phyloP scores from a whole-genome alignment of 2,797 vertebrate species.

The Busarellus nigricollis region DNA sequence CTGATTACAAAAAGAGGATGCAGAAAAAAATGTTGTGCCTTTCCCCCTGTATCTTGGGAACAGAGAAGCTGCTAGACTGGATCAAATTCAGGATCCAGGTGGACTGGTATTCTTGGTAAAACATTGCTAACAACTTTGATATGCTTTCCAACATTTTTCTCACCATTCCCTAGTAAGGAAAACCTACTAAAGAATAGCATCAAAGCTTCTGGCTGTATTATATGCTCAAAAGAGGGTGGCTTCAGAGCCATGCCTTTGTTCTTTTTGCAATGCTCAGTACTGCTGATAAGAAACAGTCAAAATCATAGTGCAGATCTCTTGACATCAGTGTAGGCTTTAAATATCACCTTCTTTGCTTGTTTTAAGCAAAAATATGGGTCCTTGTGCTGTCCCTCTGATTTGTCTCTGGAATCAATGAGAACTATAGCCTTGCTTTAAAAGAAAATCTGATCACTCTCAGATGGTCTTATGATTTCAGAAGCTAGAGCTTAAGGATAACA shows the following conservation, averaged over 20 bases:
- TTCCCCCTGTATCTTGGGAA: not conserved
- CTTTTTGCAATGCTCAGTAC: not conserved
- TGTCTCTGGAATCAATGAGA: not conserved
- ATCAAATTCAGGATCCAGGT: not conserved
- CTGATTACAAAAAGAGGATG: conserved; percentile 41
- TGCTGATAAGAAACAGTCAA: not conserved
- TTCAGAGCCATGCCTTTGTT: not conserved
- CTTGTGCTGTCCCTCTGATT: not conserved
- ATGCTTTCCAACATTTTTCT: not conserved
- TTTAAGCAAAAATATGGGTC: not conserved
- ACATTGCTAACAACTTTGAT: not conserved
- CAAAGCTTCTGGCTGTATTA: not conserved
- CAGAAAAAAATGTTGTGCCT: not conserved
- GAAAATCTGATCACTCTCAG: not conserved
- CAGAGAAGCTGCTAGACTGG: not conserved
- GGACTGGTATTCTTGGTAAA: not conserved
- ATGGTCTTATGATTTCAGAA: not conserved
- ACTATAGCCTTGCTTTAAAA: not conserved
- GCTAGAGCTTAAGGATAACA: not conserved
- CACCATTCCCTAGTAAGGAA: not conserved
- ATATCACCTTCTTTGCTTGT: not conserved
- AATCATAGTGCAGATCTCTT: not conserved
- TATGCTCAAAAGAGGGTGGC: not conserved
- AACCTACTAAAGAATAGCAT: not conserved
- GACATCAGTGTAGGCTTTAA: not conserved